A percentile compares a stretch with the other conserved stretches of the same genome.
Evolutionary conservation across 1,140 invertebrate species (phyloP).

Genomic region (Neodiprion virginianus): DNA sequence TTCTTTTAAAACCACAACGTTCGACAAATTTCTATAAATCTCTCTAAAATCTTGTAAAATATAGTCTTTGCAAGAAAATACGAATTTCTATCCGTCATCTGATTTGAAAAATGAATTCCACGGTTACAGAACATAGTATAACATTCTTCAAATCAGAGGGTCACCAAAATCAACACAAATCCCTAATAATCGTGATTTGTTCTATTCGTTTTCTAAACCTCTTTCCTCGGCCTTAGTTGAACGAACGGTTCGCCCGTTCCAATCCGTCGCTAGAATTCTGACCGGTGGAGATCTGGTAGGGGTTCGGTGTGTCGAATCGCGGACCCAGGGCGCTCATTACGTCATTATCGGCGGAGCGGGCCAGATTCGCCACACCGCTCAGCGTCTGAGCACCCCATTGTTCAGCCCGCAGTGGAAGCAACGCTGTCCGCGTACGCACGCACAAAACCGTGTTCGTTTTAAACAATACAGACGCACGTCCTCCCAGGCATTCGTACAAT

Average conservation of each 20-base stretch:
- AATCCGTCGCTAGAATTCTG: slow-evolving; percentile 14
- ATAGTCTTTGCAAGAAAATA: too few relatives aligned
- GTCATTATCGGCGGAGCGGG: slow-evolving; percentile 43
- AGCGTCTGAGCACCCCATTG: slow-evolving; percentile 17
- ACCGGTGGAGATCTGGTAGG: slow-evolving; percentile 10
- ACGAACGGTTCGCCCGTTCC: slow-evolving; percentile 11
- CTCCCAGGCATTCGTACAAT: background rate
- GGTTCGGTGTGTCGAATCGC: slow-evolving; percentile 37
- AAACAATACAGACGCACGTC: slow-evolving; percentile 14
- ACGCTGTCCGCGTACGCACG: background rate
- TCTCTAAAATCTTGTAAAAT: too few relatives aligned
- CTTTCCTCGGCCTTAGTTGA: background rate
- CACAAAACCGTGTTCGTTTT: background rate
- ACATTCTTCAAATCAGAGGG: too few relatives aligned
- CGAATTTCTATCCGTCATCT: too few relatives aligned
- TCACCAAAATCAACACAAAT: too few relatives aligned
- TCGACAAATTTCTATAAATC: too few relatives aligned
- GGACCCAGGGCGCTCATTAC: slow-evolving; percentile 43
- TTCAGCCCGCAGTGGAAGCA: background rate
- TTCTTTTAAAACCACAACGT: too few relatives aligned
- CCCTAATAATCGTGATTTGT: too few relatives aligned
- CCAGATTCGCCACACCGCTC: slow-evolving; percentile 37
- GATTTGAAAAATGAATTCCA: too few relatives aligned
- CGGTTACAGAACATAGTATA: too few relatives aligned
- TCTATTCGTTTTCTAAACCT: too few relatives aligned